These are phyloP conservation scores for Pogonophryne albipinna DNA, from an alignment of 2,797 vertebrate species.

Conservation along the genomic window DNA sequence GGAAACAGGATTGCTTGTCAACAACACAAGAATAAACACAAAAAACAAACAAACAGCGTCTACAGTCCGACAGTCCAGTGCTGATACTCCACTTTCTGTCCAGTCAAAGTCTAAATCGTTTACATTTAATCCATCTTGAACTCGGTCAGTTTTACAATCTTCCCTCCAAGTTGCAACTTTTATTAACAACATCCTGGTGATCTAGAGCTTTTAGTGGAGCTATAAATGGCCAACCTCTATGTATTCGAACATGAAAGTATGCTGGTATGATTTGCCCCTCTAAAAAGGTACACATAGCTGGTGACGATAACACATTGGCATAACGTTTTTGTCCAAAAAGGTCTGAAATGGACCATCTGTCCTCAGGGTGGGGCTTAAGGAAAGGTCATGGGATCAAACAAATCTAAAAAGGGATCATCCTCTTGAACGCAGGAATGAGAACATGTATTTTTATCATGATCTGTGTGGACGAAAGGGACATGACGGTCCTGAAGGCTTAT, in stretches of 20 bases:
- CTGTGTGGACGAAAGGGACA: not conserved
- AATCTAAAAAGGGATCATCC: not conserved
- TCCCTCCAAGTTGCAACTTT: not conserved
- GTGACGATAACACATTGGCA: no score
- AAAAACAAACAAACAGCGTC: slow-evolving; percentile 16
- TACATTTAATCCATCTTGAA: not conserved
- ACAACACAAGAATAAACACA: slow-evolving; percentile 1
- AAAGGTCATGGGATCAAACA: not conserved
- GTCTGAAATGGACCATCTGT: not conserved
- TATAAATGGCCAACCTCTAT: not conserved
- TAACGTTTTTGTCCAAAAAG: no score
- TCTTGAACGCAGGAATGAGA: not conserved
- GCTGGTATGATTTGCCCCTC: no score
- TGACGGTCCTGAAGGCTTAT: not conserved
- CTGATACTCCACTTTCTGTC: slow-evolving; percentile 1
- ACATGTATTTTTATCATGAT: not conserved
- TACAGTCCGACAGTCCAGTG: slow-evolving; percentile 21
- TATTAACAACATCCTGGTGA: not conserved
- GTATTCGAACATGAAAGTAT: no score
- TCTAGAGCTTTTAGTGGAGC: not conserved
- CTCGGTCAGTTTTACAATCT: not conserved
- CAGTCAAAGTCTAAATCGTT: not conserved
- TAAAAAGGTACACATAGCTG: no score
- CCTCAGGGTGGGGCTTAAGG: not conserved
- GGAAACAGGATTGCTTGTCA: slow-evolving; percentile 40